Percentiles rank a stretch among this genome's conserved stretches.
These are phyloP conservation scores for Lophura nycthemera DNA, from an alignment of 2,113 vertebrate species.

Conservation along the genomic window DNA sequence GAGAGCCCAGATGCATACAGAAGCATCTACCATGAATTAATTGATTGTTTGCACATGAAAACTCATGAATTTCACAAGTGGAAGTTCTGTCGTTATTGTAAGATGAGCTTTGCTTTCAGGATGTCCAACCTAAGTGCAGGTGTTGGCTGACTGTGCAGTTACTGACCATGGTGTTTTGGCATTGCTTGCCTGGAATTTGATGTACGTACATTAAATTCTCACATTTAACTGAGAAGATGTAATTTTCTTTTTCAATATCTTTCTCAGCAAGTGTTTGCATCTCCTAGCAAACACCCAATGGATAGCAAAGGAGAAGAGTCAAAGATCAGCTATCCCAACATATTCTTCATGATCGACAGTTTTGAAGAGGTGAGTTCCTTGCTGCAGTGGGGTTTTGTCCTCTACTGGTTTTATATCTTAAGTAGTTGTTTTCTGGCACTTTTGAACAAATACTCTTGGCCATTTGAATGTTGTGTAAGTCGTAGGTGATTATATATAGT, in stretches of 20 bases:
- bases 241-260: neutral
- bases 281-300: slow-evolving; percentile 98
- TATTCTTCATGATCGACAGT: slow-evolving; percentile 99
- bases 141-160: neutral
- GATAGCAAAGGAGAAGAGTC: slow-evolving; percentile 99
- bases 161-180: neutral
- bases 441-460: neutral
- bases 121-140: neutral
- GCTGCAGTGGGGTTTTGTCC: neutral
- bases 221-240: neutral
- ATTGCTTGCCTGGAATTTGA: neutral
- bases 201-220: too few species aligned
- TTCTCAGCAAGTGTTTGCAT: slow-evolving; percentile 95
- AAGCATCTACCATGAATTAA: neutral
- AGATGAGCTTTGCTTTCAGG: neutral
- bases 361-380: slow-evolving; percentile 91
- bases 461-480: neutral
- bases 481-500: neutral
- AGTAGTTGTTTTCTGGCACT: neutral
- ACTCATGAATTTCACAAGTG: neutral
- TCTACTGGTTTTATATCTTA: neutral
- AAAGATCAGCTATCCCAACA: slow-evolving; percentile 99
- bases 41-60: neutral
- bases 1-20: neutral
- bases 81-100: neutral